Conservation (phyloP, 2,888 invertebrate species). For the Agrilus cyanescens region DNA sequence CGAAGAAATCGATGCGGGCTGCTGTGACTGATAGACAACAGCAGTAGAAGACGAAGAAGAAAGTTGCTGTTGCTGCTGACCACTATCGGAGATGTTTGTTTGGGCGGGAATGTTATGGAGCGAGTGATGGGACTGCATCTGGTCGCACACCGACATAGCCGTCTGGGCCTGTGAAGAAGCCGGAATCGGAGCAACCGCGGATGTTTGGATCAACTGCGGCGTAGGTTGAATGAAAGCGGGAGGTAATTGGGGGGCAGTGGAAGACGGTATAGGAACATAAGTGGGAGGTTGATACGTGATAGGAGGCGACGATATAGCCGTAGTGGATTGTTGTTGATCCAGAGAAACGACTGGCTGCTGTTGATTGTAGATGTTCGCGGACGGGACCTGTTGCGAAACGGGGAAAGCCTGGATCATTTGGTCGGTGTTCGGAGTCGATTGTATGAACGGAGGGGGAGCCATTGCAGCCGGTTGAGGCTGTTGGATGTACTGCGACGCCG, state of each 20-base stretch:
- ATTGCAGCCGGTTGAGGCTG: conserved; percentile 1
- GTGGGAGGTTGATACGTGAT: not conserved
- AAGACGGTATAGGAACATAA: not conserved
- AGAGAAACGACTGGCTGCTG: not conserved
- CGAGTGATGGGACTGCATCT: not conserved
- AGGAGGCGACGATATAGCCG: conserved; percentile 6
- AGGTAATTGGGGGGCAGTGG: not conserved
- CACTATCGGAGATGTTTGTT: too few species aligned
- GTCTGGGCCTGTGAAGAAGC: not conserved
- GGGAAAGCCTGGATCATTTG: not conserved
- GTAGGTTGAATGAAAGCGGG: not conserved
- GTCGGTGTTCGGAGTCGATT: conserved; percentile 2
- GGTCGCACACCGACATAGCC: not conserved
- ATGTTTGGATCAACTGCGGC: not conserved
- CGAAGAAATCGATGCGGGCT: conserved; percentile 5
- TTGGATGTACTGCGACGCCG: conserved; percentile 1
- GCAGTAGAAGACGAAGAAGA: not conserved
- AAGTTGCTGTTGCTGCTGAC: not conserved
- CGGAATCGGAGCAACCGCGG: not conserved
- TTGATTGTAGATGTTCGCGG: conserved; percentile 2
- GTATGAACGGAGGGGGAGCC: conserved; percentile 2
- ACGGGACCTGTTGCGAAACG: not conserved
- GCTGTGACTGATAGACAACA: conserved; percentile 1
- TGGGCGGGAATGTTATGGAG: not conserved
- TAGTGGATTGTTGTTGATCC: conserved; percentile 1